Base-by-base conservation (phyloP, 2,113 vertebrate genomes). In the Colius striatus region DNA sequence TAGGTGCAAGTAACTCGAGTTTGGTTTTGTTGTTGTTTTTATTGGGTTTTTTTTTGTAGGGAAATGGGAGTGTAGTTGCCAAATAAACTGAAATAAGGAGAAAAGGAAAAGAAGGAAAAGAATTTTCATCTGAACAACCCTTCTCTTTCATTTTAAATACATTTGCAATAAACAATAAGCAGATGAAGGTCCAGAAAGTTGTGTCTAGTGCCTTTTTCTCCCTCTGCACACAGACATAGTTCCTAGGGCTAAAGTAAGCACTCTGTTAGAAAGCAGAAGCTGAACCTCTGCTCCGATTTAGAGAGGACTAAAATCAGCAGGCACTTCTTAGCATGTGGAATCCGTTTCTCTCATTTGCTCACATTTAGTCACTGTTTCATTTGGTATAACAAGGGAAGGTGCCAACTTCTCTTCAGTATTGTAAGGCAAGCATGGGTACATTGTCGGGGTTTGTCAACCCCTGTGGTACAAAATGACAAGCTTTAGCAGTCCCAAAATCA, bases 401-500 rank as follows among this genome's bases (percentile, higher is more conserved):
- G 67, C 25, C 2, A 48, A 11, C 16, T 38, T 83, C 9, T 76
- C 10, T 76, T 87, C 32, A 30, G 45, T 2, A 0, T 2, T 47
- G 13, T 17, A 29, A 68, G 23, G 60, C 41, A 72, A 41, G 17
- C 2, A 0, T 17, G 30, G 15, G 26, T 5, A 5, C 22, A 19
- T 32, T 45, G 27, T 18, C 43, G 22, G 47, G 22, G 12, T 55
- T 23, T 65, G 25, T 27, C 3, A 0, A 25, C 36, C 15, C 47
- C 26, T n/a, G 4, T 29, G 47, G 48, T 8, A 36, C 26, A 67
- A 62, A 75, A 70, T 18, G 13, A 68, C 9, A 30, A 23, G 15
- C 16, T 68, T n/a, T 6, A 19, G 26, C 1, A 1, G 16, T 57
- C 32, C 74, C 0, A 0, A 51, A 77, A 68, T 62, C 0, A 0